A percentile compares a stretch with the other conserved stretches of the same genome.
Evolutionary conservation across 1,140 invertebrate genomes (phyloP).

Genomic region (Bombus haemorrhoidalis): DNA sequence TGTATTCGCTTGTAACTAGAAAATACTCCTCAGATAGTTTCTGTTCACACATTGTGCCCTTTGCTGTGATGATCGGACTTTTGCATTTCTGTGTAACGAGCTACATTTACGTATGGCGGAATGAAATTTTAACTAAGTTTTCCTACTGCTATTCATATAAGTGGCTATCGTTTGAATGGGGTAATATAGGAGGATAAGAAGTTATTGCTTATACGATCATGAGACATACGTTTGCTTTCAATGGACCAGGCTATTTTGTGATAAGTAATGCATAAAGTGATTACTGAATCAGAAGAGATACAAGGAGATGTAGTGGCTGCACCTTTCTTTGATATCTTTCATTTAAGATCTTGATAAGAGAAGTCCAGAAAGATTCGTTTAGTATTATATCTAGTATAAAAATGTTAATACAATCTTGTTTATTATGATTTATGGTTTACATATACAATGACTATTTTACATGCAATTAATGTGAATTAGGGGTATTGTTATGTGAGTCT

Average conservation of each 20-base stretch:
- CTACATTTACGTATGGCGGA: neutral
- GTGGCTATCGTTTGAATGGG: neutral
- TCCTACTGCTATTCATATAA: neutral
- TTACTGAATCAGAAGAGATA: neutral
- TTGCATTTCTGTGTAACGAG: constrained; percentile 28
- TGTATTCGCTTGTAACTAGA: constrained; percentile 40
- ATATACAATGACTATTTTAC: neutral
- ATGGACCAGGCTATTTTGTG: neutral
- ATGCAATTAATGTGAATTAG: neutral
- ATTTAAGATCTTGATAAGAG: neutral
- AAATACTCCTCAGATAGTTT: constrained; percentile 22
- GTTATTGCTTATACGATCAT: neutral
- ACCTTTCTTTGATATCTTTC: neutral
- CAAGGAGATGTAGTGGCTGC: neutral
- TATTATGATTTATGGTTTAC: neutral
- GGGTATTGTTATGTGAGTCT: neutral
- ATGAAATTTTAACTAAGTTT: neutral
- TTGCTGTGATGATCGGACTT: constrained; percentile 42
- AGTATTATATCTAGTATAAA: neutral
- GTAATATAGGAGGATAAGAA: neutral
- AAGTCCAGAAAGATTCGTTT: neutral
- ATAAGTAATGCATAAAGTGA: neutral
- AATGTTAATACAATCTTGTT: neutral
- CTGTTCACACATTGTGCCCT: neutral
- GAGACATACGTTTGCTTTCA: constrained; percentile 8